Conservation (phyloP, 2,888 invertebrate species). For the Lasiommata megera region DNA sequence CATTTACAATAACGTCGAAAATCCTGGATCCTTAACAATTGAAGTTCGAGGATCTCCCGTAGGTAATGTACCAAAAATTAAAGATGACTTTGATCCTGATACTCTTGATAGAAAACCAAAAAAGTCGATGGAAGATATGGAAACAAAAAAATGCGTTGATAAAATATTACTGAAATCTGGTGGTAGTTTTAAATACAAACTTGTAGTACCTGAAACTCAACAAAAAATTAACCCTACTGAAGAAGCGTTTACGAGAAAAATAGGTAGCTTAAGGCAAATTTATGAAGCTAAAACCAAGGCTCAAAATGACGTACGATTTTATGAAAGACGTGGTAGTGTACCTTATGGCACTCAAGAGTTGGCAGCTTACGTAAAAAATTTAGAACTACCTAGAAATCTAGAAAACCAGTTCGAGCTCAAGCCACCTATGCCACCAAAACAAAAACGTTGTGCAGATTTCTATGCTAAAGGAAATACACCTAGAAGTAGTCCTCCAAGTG, state of each 20-base stretch:
- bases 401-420: conserved; percentile 52
- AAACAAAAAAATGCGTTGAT: conserved; percentile 66
- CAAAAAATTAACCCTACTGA: conserved; percentile 51
- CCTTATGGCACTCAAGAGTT: conserved; percentile 58
- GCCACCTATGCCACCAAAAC: conserved; percentile 70
- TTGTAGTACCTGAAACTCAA: conserved; percentile 51
- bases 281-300: conserved; percentile 86
- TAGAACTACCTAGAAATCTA: conserved; percentile 53
- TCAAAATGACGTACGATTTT: conserved; percentile 52
- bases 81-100: conserved; percentile 91
- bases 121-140: conserved; percentile 35
- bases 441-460: conserved; percentile 51
- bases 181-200: conserved; percentile 86
- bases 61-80: conserved; percentile 84
- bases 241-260: conserved; percentile 78
- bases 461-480: conserved; percentile 48
- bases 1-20: conserved; percentile 76
- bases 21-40: conserved; percentile 90
- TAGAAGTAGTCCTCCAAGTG: conserved; percentile 59
- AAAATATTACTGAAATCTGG: conserved; percentile 84
- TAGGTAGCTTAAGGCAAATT: conserved; percentile 88
- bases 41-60: conserved; percentile 89
- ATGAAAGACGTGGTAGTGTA: conserved; percentile 63
- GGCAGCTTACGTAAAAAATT: conserved; percentile 56
- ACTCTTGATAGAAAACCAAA: conserved; percentile 89